A percentile compares a stretch with the other conserved stretches of the same genome.
Evolutionary conservation across 2,113 vertebrate species (phyloP).

Genomic region (Pipa parva): DNA sequence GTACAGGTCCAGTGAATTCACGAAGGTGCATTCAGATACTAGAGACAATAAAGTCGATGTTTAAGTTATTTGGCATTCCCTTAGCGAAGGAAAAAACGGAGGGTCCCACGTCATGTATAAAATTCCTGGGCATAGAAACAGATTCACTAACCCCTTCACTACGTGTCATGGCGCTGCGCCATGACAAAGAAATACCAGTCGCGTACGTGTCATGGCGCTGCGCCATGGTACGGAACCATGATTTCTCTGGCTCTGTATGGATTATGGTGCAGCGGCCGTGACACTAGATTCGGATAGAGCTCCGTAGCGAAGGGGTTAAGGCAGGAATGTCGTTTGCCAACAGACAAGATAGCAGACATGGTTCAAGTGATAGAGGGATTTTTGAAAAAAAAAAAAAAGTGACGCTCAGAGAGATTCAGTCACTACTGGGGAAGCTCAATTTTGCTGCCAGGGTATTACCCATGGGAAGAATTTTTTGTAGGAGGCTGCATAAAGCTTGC

Average conservation of each 20-base stretch:
- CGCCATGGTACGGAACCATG: too few relatives aligned
- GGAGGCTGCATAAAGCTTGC: background rate
- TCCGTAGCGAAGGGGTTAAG: too few relatives aligned
- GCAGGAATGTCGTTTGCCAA: background rate
- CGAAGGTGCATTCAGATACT: background rate
- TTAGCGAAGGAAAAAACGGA: background rate
- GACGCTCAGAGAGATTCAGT: background rate
- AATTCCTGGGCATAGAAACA: background rate
- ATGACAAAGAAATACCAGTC: too few relatives aligned
- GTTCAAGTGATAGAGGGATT: background rate
- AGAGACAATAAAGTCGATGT: too few relatives aligned
- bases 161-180: too few relatives aligned
- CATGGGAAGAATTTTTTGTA: background rate
- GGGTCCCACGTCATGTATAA: background rate
- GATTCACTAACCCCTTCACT: too few relatives aligned
- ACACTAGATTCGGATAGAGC: too few relatives aligned
- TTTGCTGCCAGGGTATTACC: background rate
- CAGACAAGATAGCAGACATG: background rate
- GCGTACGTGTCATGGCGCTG: too few relatives aligned
- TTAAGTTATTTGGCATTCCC: too few relatives aligned
- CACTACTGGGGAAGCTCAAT: background rate
- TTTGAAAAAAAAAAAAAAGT: background rate
- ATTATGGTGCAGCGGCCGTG: too few relatives aligned
- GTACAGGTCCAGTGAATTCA: too few relatives aligned
- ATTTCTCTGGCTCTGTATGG: too few relatives aligned